Base-by-base conservation (phyloP, 2,888 invertebrate genomes). In the Nebria brevicollis region DNA sequence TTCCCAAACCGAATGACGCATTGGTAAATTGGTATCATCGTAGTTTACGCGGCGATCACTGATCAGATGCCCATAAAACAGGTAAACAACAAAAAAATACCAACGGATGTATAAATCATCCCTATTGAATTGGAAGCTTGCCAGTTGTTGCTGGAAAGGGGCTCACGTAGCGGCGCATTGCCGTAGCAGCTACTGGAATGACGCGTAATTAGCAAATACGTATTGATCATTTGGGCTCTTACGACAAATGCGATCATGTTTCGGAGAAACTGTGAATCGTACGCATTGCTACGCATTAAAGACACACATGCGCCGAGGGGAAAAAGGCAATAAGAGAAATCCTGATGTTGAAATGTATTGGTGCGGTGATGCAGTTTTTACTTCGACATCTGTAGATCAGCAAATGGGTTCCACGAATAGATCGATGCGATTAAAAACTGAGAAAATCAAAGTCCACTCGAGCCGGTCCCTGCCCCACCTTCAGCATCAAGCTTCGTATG, bases 361-460 rank as follows among this genome's bases (percentile, higher is more conserved):
- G 41, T 72, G 72, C 54, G 26, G 72, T 54, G 72, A 72, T 77
- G 66, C 34, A 65, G 72, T 77, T 77, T 77, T 77, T 77, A 73
- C 72, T 10, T 72, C 77, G 72, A 77, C 77, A 72, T 77, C 77
- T 77, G 77, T 77, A 73, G 72, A 77, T 77, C 77, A 73, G 65
- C 72, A 72, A 77, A 77, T 77, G 77, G 77, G 65, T 77, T 77
- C 77, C 73, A 65, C 77, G 77, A 77, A 77, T 77, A 77, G 72
- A 77, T 77, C 65, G 72, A 77, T 77, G 72, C 64, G 77, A 77
- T 77, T 77, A 77, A 77, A 77, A 77, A 77, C 77, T 72, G 77
- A 77, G 77, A 77, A 77, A 77, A 77, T 77, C 72, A 77, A 77
- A 77, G 72, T 77, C 72, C 77, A 66, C 34, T 77, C 43, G 72